Conservation (phyloP, 30 jellyfish, hydroid and myxozoan species). For the Pseudorhiza aurosa region DNA sequence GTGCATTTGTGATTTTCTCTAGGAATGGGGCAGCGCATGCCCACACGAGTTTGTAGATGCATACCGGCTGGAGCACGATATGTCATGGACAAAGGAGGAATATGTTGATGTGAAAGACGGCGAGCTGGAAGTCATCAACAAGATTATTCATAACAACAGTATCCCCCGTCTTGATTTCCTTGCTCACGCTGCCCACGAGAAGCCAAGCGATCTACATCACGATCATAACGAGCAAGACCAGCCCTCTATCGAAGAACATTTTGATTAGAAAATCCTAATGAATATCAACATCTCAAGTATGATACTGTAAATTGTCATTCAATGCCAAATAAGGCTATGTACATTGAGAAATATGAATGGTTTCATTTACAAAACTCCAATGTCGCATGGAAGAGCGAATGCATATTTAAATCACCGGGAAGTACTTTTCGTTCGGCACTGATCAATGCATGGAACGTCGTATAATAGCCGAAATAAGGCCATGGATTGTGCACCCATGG, state of each 20-base stretch:
- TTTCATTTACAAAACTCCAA: no score
- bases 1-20: slow-evolving; percentile 2
- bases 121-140: slow-evolving; percentile 73
- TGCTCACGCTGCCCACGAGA: slow-evolving; percentile 73
- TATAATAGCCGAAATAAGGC: no score
- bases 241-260: slow-evolving; percentile 58
- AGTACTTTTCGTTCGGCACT: no score
- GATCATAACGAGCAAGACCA: background rate
- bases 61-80: slow-evolving; percentile 92
- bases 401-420: no score
- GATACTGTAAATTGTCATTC: no score
- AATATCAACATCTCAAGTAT: no score
- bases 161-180: slow-evolving; percentile 81
- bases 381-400: no score
- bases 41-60: slow-evolving; percentile 92
- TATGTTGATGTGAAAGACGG: slow-evolving; percentile 63
- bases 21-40: slow-evolving; percentile 94
- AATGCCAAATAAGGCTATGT: background rate
- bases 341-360: background rate
- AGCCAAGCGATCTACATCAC: slow-evolving; percentile 27
- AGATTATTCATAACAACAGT: slow-evolving; percentile 71
- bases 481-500: no score
- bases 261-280: no score
- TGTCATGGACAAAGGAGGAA: slow-evolving; percentile 92
- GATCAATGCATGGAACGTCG: no score